phyloP scores from a whole-genome alignment of 1,140 invertebrate species.

The Scaptomyza pallida region DNA sequence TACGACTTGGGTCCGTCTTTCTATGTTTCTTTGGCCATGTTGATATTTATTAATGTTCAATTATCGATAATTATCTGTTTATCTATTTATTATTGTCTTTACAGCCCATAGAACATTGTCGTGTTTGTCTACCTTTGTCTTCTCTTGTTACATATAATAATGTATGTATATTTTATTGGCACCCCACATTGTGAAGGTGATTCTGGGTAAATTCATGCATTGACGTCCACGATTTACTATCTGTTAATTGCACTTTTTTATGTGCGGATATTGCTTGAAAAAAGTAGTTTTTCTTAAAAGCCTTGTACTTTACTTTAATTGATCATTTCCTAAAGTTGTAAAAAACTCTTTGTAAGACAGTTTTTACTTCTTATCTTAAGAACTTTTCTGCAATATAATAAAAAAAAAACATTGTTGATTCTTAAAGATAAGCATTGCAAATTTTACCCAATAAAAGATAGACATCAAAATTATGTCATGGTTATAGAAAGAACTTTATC shows the following conservation, averaged over 20 bases:
- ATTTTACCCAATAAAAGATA: no score
- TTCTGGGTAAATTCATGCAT: neutral
- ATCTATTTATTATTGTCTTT: conserved; percentile 29
- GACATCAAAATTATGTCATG: neutral
- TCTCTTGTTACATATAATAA: neutral
- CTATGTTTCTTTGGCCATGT: conserved; percentile 13
- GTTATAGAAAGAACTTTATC: neutral
- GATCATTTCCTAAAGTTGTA: no score
- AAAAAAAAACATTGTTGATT: no score
- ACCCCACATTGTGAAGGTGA: neutral
- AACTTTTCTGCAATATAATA: no score
- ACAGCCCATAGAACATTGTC: conserved; percentile 6
- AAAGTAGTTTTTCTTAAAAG: no score
- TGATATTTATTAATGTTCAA: conserved; percentile 68
- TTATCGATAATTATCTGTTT: conserved; percentile 71
- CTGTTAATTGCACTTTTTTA: no score
- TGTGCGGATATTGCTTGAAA: no score
- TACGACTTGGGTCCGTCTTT: conserved; percentile 16
- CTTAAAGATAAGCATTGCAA: no score
- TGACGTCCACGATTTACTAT: neutral
- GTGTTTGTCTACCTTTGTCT: conserved; percentile 14
- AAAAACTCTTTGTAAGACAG: no score
- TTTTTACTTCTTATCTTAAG: no score
- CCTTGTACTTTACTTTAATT: no score
- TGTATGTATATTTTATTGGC: neutral